Conservation (phyloP, 2,797 vertebrate genomes). For the Staurois parvus region DNA sequence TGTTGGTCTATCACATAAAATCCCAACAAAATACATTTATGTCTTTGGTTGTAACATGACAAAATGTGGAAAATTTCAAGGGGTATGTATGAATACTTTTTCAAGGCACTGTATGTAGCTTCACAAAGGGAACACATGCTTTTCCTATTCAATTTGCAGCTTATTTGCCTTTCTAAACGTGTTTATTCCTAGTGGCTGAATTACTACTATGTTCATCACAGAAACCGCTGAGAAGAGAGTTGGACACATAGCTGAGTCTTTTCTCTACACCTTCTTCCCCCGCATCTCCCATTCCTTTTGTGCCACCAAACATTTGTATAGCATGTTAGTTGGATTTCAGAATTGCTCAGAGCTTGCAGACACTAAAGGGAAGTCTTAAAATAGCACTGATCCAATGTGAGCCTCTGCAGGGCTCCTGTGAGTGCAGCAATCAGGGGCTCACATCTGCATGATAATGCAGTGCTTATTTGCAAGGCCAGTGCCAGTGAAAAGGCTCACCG, state of each 20-base stretch:
- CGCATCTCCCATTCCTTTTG: not conserved
- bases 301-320: conserved; percentile 48
- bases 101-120: too few species aligned
- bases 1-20: too few species aligned
- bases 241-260: not conserved
- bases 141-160: too few species aligned
- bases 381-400: conserved; percentile 43
- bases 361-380: conserved; percentile 48
- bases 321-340: conserved; percentile 44
- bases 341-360: conserved; percentile 46
- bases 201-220: not conserved
- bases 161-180: not conserved
- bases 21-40: too few species aligned
- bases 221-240: not conserved
- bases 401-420: conserved; percentile 31
- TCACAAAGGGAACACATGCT: too few species aligned
- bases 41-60: too few species aligned
- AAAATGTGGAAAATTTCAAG: too few species aligned
- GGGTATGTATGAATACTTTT: too few species aligned
- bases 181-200: not conserved
- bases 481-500: conserved; percentile 27
- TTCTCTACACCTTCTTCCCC: not conserved
- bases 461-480: conserved; percentile 38
- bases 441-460: conserved; percentile 51
- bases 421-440: conserved; percentile 45